Evolutionary conservation across 2,113 vertebrate genomes (phyloP), one percentile per base, ranked within the genome.

Genomic region (Hassar affinis): DNA sequence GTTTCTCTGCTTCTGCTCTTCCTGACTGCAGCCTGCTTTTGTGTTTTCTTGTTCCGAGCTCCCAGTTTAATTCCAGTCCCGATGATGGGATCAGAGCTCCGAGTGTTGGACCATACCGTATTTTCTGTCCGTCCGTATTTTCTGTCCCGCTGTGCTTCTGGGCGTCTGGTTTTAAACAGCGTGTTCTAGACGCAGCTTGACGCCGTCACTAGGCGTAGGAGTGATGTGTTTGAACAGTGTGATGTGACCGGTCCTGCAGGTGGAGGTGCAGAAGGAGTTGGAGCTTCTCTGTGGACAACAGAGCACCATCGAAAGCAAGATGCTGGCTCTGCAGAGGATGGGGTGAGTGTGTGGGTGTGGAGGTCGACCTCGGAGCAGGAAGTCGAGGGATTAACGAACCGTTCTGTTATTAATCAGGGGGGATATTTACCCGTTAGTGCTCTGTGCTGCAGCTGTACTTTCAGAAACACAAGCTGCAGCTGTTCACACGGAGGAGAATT

Each of bases 321-420:
- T 99, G 96, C 88, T 96, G 56, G 91, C 94, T 1, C 92, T 99
- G 25, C 97, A 99, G 80, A 95, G 98, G 80, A 98, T 99, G 95
- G 96, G 97, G 97, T 99, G 15, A 94, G 93, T 91, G 81, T 35
- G 49, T 38, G 62, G 7, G 22, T 61, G 3, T 56, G 35, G n/a
- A 5, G 18, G 14, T 38, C n/a, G 0, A 6, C 45, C n/a, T 18
- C 51, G 5, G 9, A 66, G 33, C 7, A 35, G 62, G 8, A 9
- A 66, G 3, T 2, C 18, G 10, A 9, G 1, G 33, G 33, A 38
- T 38, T 68, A 38, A 68, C 18, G 8, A 20, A 68, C 18, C 3
- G 3, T 35, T 54, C 22, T 22, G 14, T 27, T 4, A 61, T 27
- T 4, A 27, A 1, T 27, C 30, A 30, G 5, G 14, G 61, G 6